phyloP scores from a whole-genome alignment of 2,113 vertebrate species.

The Origma solitaria region DNA sequence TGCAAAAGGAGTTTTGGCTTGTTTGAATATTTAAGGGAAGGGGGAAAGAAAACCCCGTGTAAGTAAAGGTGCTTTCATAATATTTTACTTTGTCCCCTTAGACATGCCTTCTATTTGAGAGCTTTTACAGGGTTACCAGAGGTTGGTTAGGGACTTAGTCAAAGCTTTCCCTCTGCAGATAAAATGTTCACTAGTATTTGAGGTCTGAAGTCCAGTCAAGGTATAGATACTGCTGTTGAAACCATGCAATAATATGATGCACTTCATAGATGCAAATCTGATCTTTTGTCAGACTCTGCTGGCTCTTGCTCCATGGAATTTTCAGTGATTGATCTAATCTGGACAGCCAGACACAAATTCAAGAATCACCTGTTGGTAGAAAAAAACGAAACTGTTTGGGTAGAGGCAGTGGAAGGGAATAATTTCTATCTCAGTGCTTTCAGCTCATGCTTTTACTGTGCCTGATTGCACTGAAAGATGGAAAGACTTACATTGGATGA shows the following conservation, averaged over 20 bases:
- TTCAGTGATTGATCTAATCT: neutral
- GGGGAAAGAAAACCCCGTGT: neutral
- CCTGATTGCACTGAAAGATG: neutral
- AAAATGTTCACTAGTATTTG: neutral
- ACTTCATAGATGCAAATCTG: neutral
- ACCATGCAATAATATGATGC: fast-evolving
- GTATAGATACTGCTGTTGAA: neutral
- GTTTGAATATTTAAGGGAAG: neutral
- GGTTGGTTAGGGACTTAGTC: neutral
- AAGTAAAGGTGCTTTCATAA: neutral
- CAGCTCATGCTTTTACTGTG: neutral
- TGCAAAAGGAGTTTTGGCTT: neutral
- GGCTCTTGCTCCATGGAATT: neutral
- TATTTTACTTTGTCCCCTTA: neutral
- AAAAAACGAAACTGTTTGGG: neutral
- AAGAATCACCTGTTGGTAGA: neutral
- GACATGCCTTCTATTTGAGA: neutral
- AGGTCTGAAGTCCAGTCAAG: neutral
- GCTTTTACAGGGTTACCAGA: neutral
- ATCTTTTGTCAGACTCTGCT: neutral
- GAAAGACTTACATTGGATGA: neutral
- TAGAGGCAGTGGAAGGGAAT: neutral
- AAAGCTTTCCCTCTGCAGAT: neutral
- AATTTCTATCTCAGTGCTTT: neutral
- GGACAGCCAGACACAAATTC: neutral